Evolutionary conservation across 2,888 invertebrate species (phyloP).

Genomic region (Mylabris sibirica): DNA sequence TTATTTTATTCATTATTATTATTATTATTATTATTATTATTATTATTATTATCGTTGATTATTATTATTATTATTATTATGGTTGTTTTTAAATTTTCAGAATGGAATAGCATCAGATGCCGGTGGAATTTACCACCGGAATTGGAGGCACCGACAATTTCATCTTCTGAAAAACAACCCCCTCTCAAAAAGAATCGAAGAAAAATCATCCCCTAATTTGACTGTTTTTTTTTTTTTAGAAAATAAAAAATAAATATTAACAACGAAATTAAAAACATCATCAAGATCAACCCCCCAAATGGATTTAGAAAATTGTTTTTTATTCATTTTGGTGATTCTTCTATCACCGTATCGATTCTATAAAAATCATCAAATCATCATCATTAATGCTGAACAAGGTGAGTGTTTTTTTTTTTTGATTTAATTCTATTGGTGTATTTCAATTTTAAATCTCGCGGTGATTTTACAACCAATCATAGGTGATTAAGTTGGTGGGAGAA

Average conservation of each 20-base stretch:
- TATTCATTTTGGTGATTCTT: not conserved
- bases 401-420: not conserved
- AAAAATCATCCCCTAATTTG: not conserved
- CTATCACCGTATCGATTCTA: not conserved
- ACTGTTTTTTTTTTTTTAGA: not conserved
- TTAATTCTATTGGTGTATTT: not conserved
- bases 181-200: not conserved
- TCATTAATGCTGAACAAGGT: slow-evolving; percentile 3
- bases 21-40: not conserved
- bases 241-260: not conserved
- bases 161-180: not conserved
- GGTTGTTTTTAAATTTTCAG: not conserved
- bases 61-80: not conserved
- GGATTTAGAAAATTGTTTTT: not conserved
- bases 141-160: not conserved
- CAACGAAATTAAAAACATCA: not conserved
- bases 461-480: not conserved
- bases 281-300: not conserved
- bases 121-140: slow-evolving; percentile 11
- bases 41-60: not conserved
- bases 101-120: slow-evolving; percentile 9
- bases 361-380: not conserved
- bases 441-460: not conserved
- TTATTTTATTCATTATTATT: not conserved
- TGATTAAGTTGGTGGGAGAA: too few species aligned